phyloP scores from a whole-genome alignment of 1,140 invertebrate genomes.

The Camponotus pennsylvanicus region DNA sequence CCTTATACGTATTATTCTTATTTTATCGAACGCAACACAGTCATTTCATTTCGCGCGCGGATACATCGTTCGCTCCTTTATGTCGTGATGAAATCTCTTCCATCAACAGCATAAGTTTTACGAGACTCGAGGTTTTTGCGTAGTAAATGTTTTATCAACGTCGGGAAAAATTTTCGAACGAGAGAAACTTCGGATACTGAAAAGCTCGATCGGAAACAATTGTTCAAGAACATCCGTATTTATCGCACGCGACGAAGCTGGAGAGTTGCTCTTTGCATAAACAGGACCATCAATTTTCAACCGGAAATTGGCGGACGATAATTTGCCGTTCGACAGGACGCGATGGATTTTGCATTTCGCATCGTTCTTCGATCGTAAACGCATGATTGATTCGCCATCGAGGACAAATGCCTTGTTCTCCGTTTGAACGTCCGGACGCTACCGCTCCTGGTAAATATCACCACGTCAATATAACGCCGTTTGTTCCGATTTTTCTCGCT shows the following conservation, averaged over 20 bases:
- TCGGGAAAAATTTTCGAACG: not conserved
- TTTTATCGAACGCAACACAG: not conserved
- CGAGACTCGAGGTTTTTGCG: not conserved
- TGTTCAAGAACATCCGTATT: not conserved
- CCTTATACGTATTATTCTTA: conserved; percentile 2
- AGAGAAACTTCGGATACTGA: not conserved
- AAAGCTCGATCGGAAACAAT: conserved; percentile 2
- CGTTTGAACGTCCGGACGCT: not conserved
- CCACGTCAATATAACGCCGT: not conserved
- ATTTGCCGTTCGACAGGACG: conserved; percentile 4
- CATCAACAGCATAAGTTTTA: not conserved
- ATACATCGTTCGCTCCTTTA: not conserved
- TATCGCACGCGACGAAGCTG: not conserved
- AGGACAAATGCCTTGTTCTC: not conserved
- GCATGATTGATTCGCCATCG: conserved; percentile 8
- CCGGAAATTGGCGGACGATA: conserved; percentile 54
- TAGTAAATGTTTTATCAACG: not conserved
- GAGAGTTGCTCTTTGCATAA: conserved; percentile 1
- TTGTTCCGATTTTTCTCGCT: not conserved
- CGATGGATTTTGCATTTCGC: conserved; percentile 46
- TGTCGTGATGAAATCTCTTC: not conserved
- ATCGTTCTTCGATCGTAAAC: not conserved
- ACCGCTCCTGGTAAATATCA: conserved; percentile 57
- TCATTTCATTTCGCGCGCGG: not conserved
- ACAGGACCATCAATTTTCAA: conserved; percentile 55